A percentile compares a stretch with the other conserved stretches of the same genome.
Evolutionary conservation across 2,113 vertebrate genomes (phyloP).

Genomic region (Crotalus viridis): DNA sequence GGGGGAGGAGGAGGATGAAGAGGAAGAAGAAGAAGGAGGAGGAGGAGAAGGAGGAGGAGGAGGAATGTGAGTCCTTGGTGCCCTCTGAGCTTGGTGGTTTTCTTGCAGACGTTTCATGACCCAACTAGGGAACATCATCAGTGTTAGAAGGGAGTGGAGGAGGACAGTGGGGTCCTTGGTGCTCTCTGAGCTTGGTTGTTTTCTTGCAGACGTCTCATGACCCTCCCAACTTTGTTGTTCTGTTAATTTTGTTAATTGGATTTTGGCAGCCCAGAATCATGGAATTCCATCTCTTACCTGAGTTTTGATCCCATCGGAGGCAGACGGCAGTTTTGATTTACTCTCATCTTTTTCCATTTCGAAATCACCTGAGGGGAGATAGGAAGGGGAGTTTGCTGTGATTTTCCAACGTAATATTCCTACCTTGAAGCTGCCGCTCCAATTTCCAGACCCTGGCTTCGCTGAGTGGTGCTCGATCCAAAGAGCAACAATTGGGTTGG

Average conservation of each 20-base stretch:
- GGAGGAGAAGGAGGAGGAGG: too few species aligned
- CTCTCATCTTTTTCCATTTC: background rate
- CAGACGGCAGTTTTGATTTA: fast-evolving
- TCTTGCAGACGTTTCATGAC: too few species aligned
- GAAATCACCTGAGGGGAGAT: background rate
- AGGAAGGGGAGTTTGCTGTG: background rate
- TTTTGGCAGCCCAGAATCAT: background rate
- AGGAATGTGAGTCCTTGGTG: too few species aligned
- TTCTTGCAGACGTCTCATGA: too few species aligned
- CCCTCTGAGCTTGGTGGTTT: too few species aligned
- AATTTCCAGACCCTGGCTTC: background rate
- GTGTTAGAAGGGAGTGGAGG: too few species aligned
- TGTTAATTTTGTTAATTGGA: background rate
- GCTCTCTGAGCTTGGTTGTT: too few species aligned
- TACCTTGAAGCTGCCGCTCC: background rate
- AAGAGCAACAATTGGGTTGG: background rate
- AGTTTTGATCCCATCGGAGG: background rate
- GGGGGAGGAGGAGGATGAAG: too few species aligned
- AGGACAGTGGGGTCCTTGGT: too few species aligned
- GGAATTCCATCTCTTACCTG: background rate
- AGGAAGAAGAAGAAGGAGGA: too few species aligned
- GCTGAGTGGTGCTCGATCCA: background rate
- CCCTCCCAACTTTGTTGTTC: background rate
- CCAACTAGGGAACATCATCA: too few species aligned
- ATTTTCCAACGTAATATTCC: background rate